These are phyloP conservation scores for Chionodraco myersi DNA, from an alignment of 2,113 vertebrate species.

Conservation along the genomic window DNA sequence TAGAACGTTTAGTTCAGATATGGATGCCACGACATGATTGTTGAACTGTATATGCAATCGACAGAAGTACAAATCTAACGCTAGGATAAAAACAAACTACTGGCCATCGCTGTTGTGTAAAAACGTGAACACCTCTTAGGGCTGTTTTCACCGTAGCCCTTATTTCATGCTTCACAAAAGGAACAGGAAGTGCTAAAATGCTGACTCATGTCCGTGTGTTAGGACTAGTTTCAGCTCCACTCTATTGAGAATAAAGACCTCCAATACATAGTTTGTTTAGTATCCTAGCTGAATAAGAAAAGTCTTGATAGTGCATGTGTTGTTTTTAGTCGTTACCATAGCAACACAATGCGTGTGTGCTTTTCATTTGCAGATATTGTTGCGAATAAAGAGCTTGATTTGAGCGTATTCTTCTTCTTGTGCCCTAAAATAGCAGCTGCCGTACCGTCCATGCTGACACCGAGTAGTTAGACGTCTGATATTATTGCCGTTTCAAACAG, in stretches of 20 bases:
- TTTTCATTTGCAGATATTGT: background rate
- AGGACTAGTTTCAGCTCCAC: too few species aligned
- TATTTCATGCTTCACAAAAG: too few species aligned
- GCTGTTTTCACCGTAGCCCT: too few species aligned
- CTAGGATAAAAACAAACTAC: too few species aligned
- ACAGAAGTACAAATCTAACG: too few species aligned
- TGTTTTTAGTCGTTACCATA: background rate
- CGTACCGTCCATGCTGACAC: slow-evolving; percentile 7
- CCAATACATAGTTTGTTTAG: background rate
- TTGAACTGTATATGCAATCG: too few species aligned
- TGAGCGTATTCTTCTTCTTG: background rate
- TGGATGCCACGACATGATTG: too few species aligned
- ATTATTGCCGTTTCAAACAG: slow-evolving; percentile 22
- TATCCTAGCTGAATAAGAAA: background rate
- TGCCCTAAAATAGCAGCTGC: background rate
- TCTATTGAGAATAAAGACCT: background rate
- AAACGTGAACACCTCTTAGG: too few species aligned
- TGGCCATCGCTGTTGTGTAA: too few species aligned
- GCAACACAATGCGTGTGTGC: background rate
- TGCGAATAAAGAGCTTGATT: slow-evolving; percentile 2
- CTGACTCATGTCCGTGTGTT: too few species aligned
- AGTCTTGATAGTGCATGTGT: background rate
- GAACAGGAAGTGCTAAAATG: too few species aligned
- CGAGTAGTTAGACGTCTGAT: slow-evolving; percentile 10
- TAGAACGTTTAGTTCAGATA: too few species aligned